Evolutionary conservation across 2,113 vertebrate genomes (phyloP).

Genomic region (Columba janthina): DNA sequence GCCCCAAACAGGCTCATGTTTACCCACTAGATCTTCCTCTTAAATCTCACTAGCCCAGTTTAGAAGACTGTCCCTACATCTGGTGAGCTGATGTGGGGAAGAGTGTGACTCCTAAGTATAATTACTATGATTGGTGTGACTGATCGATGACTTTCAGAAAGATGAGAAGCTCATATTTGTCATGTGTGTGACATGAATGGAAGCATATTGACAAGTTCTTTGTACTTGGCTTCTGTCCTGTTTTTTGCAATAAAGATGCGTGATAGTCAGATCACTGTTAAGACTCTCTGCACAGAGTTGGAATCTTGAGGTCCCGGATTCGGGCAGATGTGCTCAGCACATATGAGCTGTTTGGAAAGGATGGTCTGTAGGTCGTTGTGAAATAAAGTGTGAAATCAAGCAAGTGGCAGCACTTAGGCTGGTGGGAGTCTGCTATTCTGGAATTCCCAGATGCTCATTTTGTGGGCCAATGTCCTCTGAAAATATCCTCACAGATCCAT

Average conservation of each 20-base stretch:
- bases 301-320: not conserved
- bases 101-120: not conserved
- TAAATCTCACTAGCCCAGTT: not conserved
- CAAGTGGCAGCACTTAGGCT: not conserved
- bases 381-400: conserved; percentile 14
- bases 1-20: not conserved
- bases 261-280: not conserved
- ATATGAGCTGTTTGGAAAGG: not conserved
- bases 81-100: not conserved
- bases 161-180: not conserved
- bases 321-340: not conserved
- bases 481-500: not conserved
- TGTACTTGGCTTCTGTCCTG: not conserved
- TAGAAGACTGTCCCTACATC: not conserved
- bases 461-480: not conserved
- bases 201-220: not conserved
- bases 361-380: not conserved
- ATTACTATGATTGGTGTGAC: not conserved
- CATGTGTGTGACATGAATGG: not conserved
- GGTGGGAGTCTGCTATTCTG: conserved; percentile 3
- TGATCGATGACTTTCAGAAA: not conserved
- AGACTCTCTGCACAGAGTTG: not conserved
- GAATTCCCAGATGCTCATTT: not conserved
- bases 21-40: not conserved
- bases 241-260: not conserved